Base-by-base conservation (phyloP, 1,140 invertebrate genomes). In the Lordiphosa stackelbergi region DNA sequence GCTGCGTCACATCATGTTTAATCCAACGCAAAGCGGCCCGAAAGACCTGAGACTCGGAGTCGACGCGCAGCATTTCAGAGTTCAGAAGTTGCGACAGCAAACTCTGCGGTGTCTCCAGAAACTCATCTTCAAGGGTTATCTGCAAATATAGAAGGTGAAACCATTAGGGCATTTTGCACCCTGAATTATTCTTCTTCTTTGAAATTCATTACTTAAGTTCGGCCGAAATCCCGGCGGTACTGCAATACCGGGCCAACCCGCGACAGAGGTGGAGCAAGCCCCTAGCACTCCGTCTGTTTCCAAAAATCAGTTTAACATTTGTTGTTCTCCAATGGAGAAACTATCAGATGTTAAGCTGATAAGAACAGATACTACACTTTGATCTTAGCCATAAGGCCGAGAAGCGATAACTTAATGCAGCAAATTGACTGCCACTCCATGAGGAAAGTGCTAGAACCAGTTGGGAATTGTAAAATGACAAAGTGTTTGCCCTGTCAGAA, bases 11-110 rank as follows among this genome's bases (percentile, higher is more conserved):
- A 87, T 97, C 94, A 85, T 96, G 93, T 71, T 93, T 92, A 41
- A 98, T 93, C 97, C 97, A 98, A 66, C 93, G 91, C 65, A 98
- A 91, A 16, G 96, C 96, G 57, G 95, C 95, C 89, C 95, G 92
- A 88, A 98, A 94, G 57, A 98, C 94, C 91, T 98, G 95, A 71
- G 93, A 94, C 91, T 98, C 97, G 71, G 93, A 95, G 85, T 96
- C 94, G 46, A 98, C 94, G 85, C 94, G 93, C 45, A 98, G 90
- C 85, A 95, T 92, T 89, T 98, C 97, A 60, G 95, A 96, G 72
- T 93, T 92, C 13, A 98, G 89, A 71, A 95, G 93, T 70, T 92
- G 92, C 56, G 94, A 91, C 51, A 98, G 88, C 83, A 95, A 91
- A 73, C 95, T 92, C 75, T 95, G 92, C 24, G 95, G 94, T 42